Evolutionary conservation across 2,113 vertebrate genomes (phyloP).

Genomic region (Prionailurus bengalensis): DNA sequence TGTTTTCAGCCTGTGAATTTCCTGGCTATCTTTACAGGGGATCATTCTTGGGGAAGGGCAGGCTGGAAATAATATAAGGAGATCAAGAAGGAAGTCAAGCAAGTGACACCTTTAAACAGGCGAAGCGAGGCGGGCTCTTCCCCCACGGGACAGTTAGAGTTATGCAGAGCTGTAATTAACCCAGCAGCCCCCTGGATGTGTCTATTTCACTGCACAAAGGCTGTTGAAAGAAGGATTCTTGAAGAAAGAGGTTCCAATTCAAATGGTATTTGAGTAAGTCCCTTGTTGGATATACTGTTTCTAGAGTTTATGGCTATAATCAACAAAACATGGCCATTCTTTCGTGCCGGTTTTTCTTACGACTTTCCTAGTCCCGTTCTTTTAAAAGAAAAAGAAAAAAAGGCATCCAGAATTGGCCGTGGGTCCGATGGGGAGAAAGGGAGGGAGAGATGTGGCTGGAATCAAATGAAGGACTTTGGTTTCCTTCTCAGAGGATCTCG

Average conservation of each 20-base stretch:
- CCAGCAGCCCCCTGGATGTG: slow-evolving; percentile 78
- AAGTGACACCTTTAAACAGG: slow-evolving; percentile 81
- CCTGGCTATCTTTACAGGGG: slow-evolving; percentile 75
- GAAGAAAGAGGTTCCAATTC: slow-evolving; percentile 80
- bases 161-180: slow-evolving; percentile 82
- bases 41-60: slow-evolving; percentile 67
- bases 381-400: slow-evolving; percentile 53
- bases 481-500: slow-evolving; percentile 52
- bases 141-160: slow-evolving; percentile 69
- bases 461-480: slow-evolving; percentile 50
- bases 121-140: slow-evolving; percentile 36
- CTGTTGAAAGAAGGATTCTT: slow-evolving; percentile 82
- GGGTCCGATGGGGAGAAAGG: background rate
- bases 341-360: slow-evolving; percentile 72
- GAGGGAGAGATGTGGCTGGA: background rate
- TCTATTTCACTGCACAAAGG: slow-evolving; percentile 74
- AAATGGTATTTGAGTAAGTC: slow-evolving; percentile 80
- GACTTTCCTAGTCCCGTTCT: slow-evolving; percentile 68
- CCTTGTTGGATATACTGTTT: slow-evolving; percentile 80
- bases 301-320: slow-evolving; percentile 80
- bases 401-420: background rate
- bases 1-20: slow-evolving; percentile 62
- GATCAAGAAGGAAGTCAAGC: slow-evolving; percentile 81
- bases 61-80: slow-evolving; percentile 80
- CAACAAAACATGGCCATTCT: slow-evolving; percentile 80